phyloP scores from a whole-genome alignment of 1,140 invertebrate genomes.

The Spodoptera litura region DNA sequence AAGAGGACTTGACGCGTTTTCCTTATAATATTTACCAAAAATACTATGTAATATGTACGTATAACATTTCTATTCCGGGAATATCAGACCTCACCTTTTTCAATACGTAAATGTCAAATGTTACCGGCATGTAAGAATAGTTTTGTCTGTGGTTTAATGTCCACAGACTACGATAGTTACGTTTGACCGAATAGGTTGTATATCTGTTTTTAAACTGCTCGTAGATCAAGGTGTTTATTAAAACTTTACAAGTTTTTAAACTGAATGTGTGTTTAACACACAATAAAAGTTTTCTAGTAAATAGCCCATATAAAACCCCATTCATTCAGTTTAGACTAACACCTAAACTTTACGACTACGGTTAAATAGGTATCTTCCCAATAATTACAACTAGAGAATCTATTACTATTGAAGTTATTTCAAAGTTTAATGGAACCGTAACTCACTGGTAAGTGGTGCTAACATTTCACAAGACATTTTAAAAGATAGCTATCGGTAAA shows the following conservation, averaged over 20 bases:
- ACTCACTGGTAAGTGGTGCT: background rate
- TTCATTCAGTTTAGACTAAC: background rate
- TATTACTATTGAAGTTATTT: background rate
- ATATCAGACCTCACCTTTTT: background rate
- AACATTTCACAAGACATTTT: background rate
- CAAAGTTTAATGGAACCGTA: background rate
- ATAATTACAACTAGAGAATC: background rate
- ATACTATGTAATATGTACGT: too few species aligned
- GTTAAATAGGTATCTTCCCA: background rate
- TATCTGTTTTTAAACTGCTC: too few species aligned
- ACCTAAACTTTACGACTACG: background rate
- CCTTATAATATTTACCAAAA: background rate
- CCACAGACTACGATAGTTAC: too few species aligned
- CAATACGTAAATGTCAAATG: background rate
- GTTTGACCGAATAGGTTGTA: too few species aligned
- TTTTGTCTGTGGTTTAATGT: too few species aligned
- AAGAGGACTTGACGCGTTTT: conserved; percentile 3
- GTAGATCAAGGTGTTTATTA: too few species aligned
- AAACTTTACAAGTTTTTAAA: too few species aligned
- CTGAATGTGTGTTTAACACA: too few species aligned
- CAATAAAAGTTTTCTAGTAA: too few species aligned
- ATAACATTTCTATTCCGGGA: background rate
- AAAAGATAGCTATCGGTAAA: background rate
- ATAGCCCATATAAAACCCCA: too few species aligned
- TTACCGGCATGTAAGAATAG: background rate